Percentiles rank a stretch among this genome's conserved stretches.
Conservation (phyloP, 2,888 invertebrate species). For the Lamproptera curius region DNA sequence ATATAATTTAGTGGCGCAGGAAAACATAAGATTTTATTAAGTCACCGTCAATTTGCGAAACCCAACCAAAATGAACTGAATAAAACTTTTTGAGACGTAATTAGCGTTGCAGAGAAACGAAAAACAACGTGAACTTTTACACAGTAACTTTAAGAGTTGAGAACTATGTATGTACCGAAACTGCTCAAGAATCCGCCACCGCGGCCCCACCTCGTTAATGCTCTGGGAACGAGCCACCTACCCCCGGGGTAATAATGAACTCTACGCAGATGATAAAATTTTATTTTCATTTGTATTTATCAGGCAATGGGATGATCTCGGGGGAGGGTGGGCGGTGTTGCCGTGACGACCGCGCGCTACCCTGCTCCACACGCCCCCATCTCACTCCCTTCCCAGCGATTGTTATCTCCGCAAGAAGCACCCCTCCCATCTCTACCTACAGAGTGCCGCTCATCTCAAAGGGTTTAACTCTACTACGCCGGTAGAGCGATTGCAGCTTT, state of each 20-base stretch:
- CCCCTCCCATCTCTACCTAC: constrained; percentile 59
- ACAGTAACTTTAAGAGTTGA: no score
- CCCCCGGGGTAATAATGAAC: constrained; percentile 64
- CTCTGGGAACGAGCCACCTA: constrained; percentile 36
- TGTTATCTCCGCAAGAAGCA: constrained; percentile 68
- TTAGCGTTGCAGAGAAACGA: constrained; percentile 3
- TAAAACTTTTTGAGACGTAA: constrained; percentile 3
- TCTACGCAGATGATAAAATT: constrained; percentile 64
- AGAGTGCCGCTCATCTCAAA: constrained; percentile 61
- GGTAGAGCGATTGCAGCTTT: constrained; percentile 38
- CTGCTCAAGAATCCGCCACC: constrained; percentile 29
- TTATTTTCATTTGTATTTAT: constrained; percentile 67
- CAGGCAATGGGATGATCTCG: constrained; percentile 60
- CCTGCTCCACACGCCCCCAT: constrained; percentile 60
- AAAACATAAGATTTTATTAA: no score
- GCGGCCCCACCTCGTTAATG: constrained; percentile 50
- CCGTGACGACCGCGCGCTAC: constrained; percentile 61
- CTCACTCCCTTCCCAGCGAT: constrained; percentile 57
- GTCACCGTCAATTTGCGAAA: no score
- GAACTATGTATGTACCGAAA: constrained; percentile 25
- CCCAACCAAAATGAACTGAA: no score
- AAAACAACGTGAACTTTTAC: constrained; percentile 5
- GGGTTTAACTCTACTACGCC: constrained; percentile 50
- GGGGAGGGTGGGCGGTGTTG: constrained; percentile 64
- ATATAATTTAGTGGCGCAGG: no score